phyloP scores from a whole-genome alignment of 2,888 invertebrate species.

The Diloba caeruleocephala region DNA sequence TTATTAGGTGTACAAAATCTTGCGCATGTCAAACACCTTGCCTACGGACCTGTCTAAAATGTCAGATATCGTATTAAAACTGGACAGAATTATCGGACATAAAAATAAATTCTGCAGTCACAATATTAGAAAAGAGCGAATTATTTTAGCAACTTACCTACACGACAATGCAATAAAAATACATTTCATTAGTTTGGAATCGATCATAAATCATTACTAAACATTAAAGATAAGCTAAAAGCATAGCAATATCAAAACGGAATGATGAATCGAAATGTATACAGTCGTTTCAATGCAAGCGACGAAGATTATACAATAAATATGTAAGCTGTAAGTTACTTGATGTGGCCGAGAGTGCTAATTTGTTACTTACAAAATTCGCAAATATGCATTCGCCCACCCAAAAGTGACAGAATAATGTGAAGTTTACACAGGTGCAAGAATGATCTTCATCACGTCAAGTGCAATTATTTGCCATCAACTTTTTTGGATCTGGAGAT shows the following conservation, averaged over 20 bases:
- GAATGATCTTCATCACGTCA: constrained; percentile 58
- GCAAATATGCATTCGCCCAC: constrained; percentile 83
- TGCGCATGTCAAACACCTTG: constrained; percentile 50
- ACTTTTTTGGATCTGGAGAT: constrained; percentile 55
- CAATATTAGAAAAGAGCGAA: constrained; percentile 42
- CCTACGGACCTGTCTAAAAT: constrained; percentile 49
- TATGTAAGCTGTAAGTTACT: constrained; percentile 69
- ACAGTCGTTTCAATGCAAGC: constrained; percentile 50
- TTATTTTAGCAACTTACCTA: constrained; percentile 43
- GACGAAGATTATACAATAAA: constrained; percentile 62
- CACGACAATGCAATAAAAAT: constrained; percentile 64
- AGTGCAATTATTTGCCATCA: constrained; percentile 75
- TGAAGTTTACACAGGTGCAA: constrained; percentile 81
- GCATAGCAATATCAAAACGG: constrained; percentile 58
- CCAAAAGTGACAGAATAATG: constrained; percentile 63
- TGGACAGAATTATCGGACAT: constrained; percentile 36
- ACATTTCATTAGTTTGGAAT: constrained; percentile 56
- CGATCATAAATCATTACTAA: constrained; percentile 62
- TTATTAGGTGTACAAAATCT: constrained; percentile 66
- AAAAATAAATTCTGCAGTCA: constrained; percentile 47
- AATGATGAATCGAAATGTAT: constrained; percentile 58
- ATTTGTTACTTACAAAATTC: constrained; percentile 74
- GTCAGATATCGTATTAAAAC: constrained; percentile 50
- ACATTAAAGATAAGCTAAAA: constrained; percentile 65
- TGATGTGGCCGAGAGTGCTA: constrained; percentile 76